Conservation (phyloP, 2,113 vertebrate species). For the Oryzias curvinotus region DNA sequence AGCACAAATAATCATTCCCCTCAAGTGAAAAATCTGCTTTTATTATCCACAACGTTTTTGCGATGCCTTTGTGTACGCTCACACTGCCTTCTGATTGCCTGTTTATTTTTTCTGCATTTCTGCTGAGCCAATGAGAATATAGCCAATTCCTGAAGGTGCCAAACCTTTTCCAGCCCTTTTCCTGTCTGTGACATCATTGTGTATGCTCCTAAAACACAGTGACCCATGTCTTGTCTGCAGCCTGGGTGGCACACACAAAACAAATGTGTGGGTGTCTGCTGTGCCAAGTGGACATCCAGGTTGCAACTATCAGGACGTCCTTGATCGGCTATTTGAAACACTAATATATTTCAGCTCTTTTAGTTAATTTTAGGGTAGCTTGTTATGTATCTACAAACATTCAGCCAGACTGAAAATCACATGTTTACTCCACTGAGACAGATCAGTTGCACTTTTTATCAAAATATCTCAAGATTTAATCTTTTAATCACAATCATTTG, state of each 20-base stretch:
- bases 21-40: conserved; percentile 93
- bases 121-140: conserved; percentile 89
- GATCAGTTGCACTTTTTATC: not conserved
- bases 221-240: conserved; percentile 91
- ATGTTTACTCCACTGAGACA: conserved; percentile 20
- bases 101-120: conserved; percentile 95
- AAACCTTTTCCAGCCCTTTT: conserved; percentile 84
- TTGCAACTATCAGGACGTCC: conserved; percentile 63
- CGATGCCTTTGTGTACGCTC: conserved; percentile 93
- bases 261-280: conserved; percentile 78
- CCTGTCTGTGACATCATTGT: conserved; percentile 97
- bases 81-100: conserved; percentile 93
- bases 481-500: not conserved
- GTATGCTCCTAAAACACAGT: conserved; percentile 85
- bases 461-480: not conserved
- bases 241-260: conserved; percentile 88
- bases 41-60: conserved; percentile 93
- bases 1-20: conserved; percentile 95
- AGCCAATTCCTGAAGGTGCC: conserved; percentile 89
- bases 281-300: conserved; percentile 78
- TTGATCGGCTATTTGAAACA: conserved; percentile 22
- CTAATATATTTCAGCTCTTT: conserved; percentile 26
- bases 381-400: conserved; percentile 17
- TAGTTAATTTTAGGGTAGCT: conserved; percentile 5
- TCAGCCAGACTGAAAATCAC: conserved; percentile 25